These are phyloP conservation scores for Bucorvus abyssinicus DNA, from an alignment of 2,797 vertebrate species.

Conservation along the genomic window DNA sequence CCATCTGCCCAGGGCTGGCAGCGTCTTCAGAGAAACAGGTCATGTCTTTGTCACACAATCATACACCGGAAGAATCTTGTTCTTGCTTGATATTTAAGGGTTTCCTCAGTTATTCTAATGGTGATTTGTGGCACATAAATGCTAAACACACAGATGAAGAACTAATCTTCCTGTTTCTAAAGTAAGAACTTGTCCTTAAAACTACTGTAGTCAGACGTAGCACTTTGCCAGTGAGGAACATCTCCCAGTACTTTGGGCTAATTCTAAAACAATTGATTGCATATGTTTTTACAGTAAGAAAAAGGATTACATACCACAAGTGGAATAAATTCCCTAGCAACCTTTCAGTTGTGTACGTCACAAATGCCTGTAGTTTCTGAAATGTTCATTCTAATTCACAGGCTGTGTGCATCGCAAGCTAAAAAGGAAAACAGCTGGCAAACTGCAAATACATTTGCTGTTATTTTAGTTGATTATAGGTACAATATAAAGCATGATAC, in stretches of 20 bases:
- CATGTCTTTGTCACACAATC: not conserved
- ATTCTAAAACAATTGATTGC: not conserved
- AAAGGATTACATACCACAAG: not conserved
- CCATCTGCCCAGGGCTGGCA: slow-evolving; percentile 31
- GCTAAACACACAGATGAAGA: not conserved
- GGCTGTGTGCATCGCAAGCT: not conserved
- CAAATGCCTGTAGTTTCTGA: not conserved
- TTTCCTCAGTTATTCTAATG: not conserved
- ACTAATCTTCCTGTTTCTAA: not conserved
- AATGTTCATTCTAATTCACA: not conserved
- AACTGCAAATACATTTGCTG: not conserved
- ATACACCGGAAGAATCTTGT: not conserved
- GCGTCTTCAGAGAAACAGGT: not conserved
- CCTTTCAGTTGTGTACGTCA: not conserved
- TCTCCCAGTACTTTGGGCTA: not conserved
- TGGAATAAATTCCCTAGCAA: not conserved
- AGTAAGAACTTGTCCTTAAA: not conserved
- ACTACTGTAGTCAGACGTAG: not conserved
- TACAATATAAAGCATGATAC: not conserved
- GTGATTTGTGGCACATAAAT: not conserved
- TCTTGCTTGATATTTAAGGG: not conserved
- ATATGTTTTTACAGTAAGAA: not conserved
- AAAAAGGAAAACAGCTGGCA: not conserved
- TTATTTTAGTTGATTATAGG: not conserved
- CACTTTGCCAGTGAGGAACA: not conserved